Base-by-base conservation (phyloP, 2,797 vertebrate species). In the Alfaro cultratus region DNA sequence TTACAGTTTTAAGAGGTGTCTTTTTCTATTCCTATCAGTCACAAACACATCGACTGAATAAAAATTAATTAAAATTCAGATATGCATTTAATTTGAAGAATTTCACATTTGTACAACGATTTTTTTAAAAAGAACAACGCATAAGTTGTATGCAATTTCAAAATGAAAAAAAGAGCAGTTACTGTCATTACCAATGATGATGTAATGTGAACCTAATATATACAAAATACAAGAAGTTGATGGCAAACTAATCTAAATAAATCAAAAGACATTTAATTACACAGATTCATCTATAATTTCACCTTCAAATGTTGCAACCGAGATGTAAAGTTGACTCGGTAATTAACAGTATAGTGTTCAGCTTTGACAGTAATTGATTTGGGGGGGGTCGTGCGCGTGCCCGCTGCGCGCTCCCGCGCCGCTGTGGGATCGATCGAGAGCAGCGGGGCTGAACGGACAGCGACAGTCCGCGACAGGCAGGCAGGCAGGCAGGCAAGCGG, bases 321-420 rank as follows among this genome's bases (percentile, higher is more conserved):
- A 67, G 62, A 39, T 23, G 64, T 41, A 41, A 26, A 68, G 21
- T 2, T 41, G 64, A 23, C 4, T n/a, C 2, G 39, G 41, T 41
- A 68, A 13, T 41, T 23, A 68, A 12, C 36, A 68, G 64, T 10
- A 18, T 0, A 21, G 16, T 13, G 18, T 41, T 68, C 12, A 13
- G 36, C 21, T 68, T 26, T 68, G 64, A n/a, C 23, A n/a, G 8
- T 34, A 60, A 74, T 51, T 70, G 74, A 82, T 80, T n/a, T 79
- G 9, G 13, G n/a, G 31, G 67, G 29, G 67, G 39, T 47, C 0
- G 21, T 39, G 85, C 74, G 79, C 83, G 9, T 57, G 8, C 79
- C 1, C 80, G 70, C 80, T 45, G 87, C 81, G 85, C 86, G 89
- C 75, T 76, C 86, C 77, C 81, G 79, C 43, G 3, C 47, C 73